Evolutionary conservation across 2,113 vertebrate species (phyloP).

Genomic region (Arenaria interpres): DNA sequence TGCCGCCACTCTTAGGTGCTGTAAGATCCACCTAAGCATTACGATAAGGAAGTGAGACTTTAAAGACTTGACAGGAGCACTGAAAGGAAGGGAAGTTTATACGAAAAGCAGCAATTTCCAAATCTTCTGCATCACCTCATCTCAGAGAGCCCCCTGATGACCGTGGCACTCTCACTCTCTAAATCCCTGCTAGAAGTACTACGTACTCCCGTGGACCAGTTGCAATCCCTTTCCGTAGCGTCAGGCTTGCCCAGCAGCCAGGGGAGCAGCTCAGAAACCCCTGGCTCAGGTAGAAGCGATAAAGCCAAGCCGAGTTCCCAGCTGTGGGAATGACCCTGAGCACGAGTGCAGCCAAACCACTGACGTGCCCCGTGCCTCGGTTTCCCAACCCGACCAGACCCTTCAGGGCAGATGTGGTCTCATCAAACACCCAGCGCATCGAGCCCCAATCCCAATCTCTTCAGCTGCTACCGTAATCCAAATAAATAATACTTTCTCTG

Average conservation of each 20-base stretch:
- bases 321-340: not conserved
- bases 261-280: rapidly evolving
- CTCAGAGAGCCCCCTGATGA: not conserved
- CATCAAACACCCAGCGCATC: not conserved
- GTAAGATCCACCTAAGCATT: not conserved
- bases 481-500: slow-evolving; percentile 26
- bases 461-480: slow-evolving; percentile 6
- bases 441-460: not conserved
- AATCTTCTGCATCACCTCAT: not conserved
- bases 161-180: not conserved
- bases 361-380: rapidly evolving
- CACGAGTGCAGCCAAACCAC: not conserved
- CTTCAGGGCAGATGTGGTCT: not conserved
- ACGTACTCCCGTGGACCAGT: not conserved
- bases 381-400: not conserved
- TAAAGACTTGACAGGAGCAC: not conserved
- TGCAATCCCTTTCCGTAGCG: not conserved
- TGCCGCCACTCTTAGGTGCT: not conserved
- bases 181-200: not conserved
- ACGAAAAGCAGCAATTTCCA: not conserved
- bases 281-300: not conserved
- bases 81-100: not conserved
- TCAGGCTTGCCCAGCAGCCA: not conserved
- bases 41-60: not conserved
- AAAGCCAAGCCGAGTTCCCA: not conserved